Conservation (phyloP, 2,797 vertebrate species). For the Danio tinwini region DNA sequence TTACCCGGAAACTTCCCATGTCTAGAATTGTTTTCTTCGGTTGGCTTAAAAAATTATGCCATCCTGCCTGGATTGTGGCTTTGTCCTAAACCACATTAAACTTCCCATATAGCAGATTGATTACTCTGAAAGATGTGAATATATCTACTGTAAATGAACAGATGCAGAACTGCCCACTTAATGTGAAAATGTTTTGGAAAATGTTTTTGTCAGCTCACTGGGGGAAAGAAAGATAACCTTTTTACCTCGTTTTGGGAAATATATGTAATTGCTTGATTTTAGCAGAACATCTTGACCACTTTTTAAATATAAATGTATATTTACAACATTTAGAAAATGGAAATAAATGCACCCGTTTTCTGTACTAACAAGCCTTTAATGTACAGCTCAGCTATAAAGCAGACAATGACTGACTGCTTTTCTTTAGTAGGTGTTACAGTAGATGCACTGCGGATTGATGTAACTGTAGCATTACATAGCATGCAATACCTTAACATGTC, state of each 20-base stretch:
- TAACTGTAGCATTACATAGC: conserved; percentile 11
- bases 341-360: not conserved
- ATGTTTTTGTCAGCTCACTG: not conserved
- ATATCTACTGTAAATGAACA: too few species aligned
- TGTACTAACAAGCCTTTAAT: not conserved
- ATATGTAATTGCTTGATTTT: too few species aligned
- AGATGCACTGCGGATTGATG: not conserved
- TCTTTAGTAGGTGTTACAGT: not conserved
- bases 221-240: not conserved
- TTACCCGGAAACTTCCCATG: not conserved
- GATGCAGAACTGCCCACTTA: not conserved
- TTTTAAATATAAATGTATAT: not conserved
- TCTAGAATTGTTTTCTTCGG: conserved; percentile 8
- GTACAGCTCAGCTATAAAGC: not conserved
- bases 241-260: not conserved
- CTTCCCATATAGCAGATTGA: not conserved
- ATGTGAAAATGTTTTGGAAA: not conserved
- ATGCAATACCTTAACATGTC: conserved; percentile 25
- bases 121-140: not conserved
- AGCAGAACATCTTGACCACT: not conserved
- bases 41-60: not conserved
- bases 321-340: not conserved
- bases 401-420: not conserved
- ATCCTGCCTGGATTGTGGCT: conserved; percentile 3
- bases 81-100: not conserved